Base-by-base conservation (phyloP, 2,797 vertebrate genomes). In the Otus scops region DNA sequence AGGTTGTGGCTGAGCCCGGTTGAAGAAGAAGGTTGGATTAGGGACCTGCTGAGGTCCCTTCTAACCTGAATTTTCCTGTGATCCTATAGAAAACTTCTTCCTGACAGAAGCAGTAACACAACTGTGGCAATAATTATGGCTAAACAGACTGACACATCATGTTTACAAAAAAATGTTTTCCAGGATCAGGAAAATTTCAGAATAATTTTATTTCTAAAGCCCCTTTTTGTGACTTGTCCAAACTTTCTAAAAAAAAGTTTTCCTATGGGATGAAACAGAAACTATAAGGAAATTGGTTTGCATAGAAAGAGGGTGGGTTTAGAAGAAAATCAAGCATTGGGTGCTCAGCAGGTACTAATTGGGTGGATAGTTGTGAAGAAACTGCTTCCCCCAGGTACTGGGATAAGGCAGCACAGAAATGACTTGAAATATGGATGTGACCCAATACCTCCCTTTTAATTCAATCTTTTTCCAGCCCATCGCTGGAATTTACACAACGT, bases 401-500 rank as follows among this genome's bases (percentile, higher is more conserved):
- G 81, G 79, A 83, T 88, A 93, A 95, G 76, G 54, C 84, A 88
- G 86, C 81, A 60, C 39, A 95, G 89, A 93, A 96, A 89, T 80
- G 26, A 94, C 89, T 97, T 96, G 89, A 96, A 89, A 95, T 92
- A 94, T 95, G 94, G 95, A 94, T 97, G 94, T 97, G 91, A 92
- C 92, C 95, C 93, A 95, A 97, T 81, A 89, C 87, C 76, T 94
- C 89, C 93, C 96, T 97, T 96, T 94, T 96, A 97, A 97, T 97
- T 91, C 95, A 94, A 96, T 96, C 95, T 96, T 95, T 97, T 97
- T 96, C 96, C 95, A 97, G 93, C 89, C 96, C 96, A 92, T 96
- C 87, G 27, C 96, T 96, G 94, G 96, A 96, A 97, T 96, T 97
- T 97, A 96, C 95, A 97, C 96, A 97, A 97, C 96, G 88, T 97